Evolutionary conservation across 2,113 vertebrate genomes (phyloP).

Genomic region (Clarias gariepinus): DNA sequence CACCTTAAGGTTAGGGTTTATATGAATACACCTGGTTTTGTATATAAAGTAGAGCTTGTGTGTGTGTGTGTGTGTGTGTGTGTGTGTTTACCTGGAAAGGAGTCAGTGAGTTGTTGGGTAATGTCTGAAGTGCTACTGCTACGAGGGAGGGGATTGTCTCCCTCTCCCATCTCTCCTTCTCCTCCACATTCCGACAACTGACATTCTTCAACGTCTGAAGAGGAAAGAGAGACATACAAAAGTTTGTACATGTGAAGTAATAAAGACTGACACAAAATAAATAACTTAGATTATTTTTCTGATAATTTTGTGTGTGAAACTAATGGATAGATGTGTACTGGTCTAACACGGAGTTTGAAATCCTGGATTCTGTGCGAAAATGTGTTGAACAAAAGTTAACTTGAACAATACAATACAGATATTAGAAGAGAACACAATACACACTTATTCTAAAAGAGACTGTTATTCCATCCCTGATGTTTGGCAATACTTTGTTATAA

Average conservation of each 20-base stretch:
- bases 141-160: constrained; percentile 78
- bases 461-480: neutral
- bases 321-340: neutral
- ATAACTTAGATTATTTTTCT: neutral
- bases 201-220: constrained; percentile 87
- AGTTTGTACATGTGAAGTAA: constrained; percentile 26
- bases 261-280: neutral
- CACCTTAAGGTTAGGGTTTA: neutral
- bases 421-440: neutral
- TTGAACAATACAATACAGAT: neutral
- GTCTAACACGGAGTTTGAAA: neutral
- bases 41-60: neutral
- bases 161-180: constrained; percentile 72
- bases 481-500: neutral
- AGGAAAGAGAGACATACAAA: neutral
- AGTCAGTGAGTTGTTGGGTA: constrained; percentile 78
- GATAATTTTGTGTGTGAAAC: neutral
- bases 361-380: neutral
- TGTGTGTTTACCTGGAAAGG: constrained; percentile 76
- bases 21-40: neutral
- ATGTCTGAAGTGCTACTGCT: constrained; percentile 95
- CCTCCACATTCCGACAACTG: constrained; percentile 77
- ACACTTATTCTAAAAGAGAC: neutral
- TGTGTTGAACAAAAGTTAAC: neutral
- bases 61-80: neutral